Evolutionary conservation across 2,888 invertebrate genomes (phyloP).

Genomic region (Notodonta ziczac): DNA sequence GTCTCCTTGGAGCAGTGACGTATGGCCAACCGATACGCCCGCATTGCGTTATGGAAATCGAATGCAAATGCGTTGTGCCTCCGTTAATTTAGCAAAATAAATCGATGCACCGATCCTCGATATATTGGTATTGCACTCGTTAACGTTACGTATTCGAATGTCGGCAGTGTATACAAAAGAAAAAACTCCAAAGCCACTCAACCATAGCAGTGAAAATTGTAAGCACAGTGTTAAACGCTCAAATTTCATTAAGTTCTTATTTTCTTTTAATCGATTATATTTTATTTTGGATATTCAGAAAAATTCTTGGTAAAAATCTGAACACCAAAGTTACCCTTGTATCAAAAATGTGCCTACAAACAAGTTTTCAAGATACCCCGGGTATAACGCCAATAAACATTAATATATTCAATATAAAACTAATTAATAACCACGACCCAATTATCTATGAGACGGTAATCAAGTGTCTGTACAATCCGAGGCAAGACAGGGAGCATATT

Average conservation of each 20-base stretch:
- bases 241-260: too few relatives aligned
- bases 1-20: slow-evolving; percentile 73
- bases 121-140: slow-evolving; percentile 68
- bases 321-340: too few relatives aligned
- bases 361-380: background rate
- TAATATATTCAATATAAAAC: slow-evolving; percentile 52
- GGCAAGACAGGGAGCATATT: slow-evolving; percentile 65
- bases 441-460: slow-evolving; percentile 68
- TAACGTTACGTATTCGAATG: slow-evolving; percentile 48
- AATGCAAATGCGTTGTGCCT: slow-evolving; percentile 79
- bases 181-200: too few relatives aligned
- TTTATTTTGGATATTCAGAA: too few relatives aligned
- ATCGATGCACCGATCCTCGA: slow-evolving; percentile 68
- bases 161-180: background rate
- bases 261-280: too few relatives aligned
- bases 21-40: slow-evolving; percentile 76
- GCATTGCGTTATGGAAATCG: slow-evolving; percentile 79
- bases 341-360: background rate
- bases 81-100: slow-evolving; percentile 83
- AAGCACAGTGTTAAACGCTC: too few relatives aligned
- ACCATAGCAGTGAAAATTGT: too few relatives aligned
- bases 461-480: slow-evolving; percentile 57
- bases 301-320: too few relatives aligned
- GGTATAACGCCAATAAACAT: slow-evolving; percentile 21
- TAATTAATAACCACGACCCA: slow-evolving; percentile 69